Percentiles rank a stretch among this genome's conserved stretches.
Conservation (phyloP, 2,888 invertebrate genomes). For the Rhagium mordax region DNA sequence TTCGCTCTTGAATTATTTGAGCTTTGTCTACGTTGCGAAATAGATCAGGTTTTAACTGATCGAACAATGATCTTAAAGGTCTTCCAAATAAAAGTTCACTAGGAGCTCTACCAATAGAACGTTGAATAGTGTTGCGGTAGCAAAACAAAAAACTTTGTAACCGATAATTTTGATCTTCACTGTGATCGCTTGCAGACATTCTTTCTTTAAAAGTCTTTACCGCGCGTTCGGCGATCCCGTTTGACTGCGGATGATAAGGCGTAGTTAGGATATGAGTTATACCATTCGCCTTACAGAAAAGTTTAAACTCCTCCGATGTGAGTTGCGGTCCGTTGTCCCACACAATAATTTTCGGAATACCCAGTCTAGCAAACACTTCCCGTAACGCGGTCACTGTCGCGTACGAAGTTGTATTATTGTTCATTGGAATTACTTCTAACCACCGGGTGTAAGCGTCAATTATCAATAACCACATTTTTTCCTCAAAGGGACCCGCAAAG, state of each 20-base stretch:
- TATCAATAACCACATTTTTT: slow-evolving; percentile 56
- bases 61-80: slow-evolving; percentile 27
- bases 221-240: too few species aligned
- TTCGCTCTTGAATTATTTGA: slow-evolving; percentile 19
- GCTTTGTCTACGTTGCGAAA: slow-evolving; percentile 17
- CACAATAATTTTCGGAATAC: too few species aligned
- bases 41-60: slow-evolving; percentile 29
- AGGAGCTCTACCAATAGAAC: slow-evolving; percentile 36
- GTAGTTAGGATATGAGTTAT: too few species aligned
- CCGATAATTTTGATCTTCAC: background rate
- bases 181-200: slow-evolving; percentile 14
- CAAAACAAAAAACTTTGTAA: slow-evolving; percentile 33
- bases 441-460: slow-evolving; percentile 43
- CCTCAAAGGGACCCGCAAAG: slow-evolving; percentile 43
- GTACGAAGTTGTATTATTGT: slow-evolving; percentile 16
- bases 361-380: too few species aligned
- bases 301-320: too few species aligned
- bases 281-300: too few species aligned
- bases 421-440: slow-evolving; percentile 42
- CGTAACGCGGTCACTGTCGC: too few species aligned
- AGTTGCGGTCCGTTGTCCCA: too few species aligned
- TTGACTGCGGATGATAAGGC: too few species aligned
- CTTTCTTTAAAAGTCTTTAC: slow-evolving; percentile 34
- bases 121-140: slow-evolving; percentile 36
- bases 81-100: slow-evolving; percentile 33